Percentiles rank a stretch among this genome's conserved stretches.
phyloP scores from a whole-genome alignment of 1,140 invertebrate species.

The Dendroctonus ponderosae region DNA sequence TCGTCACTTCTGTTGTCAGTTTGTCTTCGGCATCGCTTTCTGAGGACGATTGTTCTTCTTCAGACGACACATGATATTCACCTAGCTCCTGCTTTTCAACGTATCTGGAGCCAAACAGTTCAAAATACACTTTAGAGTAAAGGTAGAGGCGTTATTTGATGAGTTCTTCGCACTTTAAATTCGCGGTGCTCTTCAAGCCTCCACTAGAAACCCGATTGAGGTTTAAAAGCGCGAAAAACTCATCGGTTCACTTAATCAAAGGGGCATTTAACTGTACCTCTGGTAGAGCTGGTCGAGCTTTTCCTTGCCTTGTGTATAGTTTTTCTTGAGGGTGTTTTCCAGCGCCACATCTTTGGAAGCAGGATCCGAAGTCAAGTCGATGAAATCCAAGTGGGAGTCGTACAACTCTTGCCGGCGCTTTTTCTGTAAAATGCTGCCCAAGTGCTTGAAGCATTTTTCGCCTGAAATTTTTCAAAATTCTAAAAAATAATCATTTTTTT shows the following conservation, averaged over 20 bases:
- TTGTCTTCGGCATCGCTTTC: conserved; percentile 16
- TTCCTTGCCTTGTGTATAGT: conserved; percentile 49
- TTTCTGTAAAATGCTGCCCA: conserved; percentile 56
- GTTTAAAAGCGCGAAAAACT: too few species aligned
- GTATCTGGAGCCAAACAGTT: conserved; percentile 10
- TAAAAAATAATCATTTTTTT: conserved; percentile 2
- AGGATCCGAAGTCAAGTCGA: conserved; percentile 56
- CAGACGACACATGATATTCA: conserved; percentile 14
- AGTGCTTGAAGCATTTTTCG: conserved; percentile 54
- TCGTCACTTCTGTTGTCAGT: too few species aligned
- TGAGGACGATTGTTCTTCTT: conserved; percentile 18
- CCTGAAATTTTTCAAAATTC: conserved; percentile 49
- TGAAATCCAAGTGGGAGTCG: conserved; percentile 51
- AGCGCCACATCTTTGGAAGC: conserved; percentile 53
- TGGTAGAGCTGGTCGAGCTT: conserved; percentile 55
- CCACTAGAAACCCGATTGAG: too few species aligned
- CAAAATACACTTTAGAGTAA: too few species aligned
- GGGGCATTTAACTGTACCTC: conserved; percentile 47
- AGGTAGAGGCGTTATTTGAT: too few species aligned
- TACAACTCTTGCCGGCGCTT: conserved; percentile 57
- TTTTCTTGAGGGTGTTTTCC: conserved; percentile 52
- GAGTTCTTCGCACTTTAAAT: too few species aligned
- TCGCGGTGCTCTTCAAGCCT: too few species aligned
- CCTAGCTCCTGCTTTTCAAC: conserved; percentile 34
- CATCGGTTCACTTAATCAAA: conserved; percentile 15